Evolutionary conservation across 2,888 invertebrate species (phyloP).

Genomic region (Dicyrtomina minuta): DNA sequence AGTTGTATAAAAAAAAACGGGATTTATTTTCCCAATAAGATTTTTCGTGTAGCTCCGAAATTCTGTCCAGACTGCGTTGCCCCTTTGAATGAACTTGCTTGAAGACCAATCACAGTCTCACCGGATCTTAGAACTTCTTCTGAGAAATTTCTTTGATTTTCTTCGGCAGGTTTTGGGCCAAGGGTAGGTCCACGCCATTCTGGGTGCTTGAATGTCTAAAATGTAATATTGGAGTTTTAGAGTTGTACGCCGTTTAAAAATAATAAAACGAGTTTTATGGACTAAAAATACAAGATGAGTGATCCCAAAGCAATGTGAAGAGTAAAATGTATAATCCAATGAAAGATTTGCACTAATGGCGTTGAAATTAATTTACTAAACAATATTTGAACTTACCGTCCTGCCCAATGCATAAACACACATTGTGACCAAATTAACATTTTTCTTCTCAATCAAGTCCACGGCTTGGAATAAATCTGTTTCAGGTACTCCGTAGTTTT

Average conservation of each 20-base stretch:
- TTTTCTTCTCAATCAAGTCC: conserved; percentile 87
- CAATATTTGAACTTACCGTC: conserved; percentile 62
- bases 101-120: conserved; percentile 79
- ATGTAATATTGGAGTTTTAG: too few species aligned
- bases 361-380: too few species aligned
- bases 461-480: conserved; percentile 88
- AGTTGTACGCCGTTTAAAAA: too few species aligned
- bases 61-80: conserved; percentile 83
- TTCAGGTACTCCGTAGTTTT: conserved; percentile 80
- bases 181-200: conserved; percentile 80
- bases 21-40: conserved; percentile 65
- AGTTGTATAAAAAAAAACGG: too few species aligned
- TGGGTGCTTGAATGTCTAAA: conserved; percentile 77
- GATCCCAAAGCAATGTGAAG: neutral
- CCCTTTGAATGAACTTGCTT: conserved; percentile 82
- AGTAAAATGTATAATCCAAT: too few species aligned
- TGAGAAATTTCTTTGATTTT: conserved; percentile 77
- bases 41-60: conserved; percentile 81
- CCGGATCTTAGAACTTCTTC: conserved; percentile 81
- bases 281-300: too few species aligned
- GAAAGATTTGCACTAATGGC: too few species aligned
- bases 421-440: conserved; percentile 81
- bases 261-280: too few species aligned
- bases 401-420: conserved; percentile 86
- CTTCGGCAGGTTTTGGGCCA: conserved; percentile 83